These are phyloP conservation scores for Gallinago jamesoni DNA, from an alignment of 2,113 vertebrate species.

Conservation along the genomic window DNA sequence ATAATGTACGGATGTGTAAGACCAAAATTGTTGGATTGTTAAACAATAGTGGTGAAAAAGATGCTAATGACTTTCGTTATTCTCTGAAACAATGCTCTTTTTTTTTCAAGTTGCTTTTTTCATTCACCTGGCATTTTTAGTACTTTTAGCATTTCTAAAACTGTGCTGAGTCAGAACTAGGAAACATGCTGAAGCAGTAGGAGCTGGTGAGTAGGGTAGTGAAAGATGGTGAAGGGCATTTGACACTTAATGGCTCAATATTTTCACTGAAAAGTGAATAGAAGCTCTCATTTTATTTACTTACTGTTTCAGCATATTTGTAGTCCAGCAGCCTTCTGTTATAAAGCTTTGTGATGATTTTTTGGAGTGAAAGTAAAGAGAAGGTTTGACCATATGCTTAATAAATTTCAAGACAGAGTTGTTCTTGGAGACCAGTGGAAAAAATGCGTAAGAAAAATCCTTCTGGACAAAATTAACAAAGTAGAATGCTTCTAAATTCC, in stretches of 20 bases:
- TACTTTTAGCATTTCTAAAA: not conserved
- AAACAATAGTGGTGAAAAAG: not conserved
- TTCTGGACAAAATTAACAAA: not conserved
- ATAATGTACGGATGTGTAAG: not conserved
- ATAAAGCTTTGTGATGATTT: not conserved
- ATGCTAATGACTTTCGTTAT: not conserved
- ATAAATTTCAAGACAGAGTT: not conserved
- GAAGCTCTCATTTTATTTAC: not conserved
- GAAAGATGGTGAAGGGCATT: not conserved
- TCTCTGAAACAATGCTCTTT: not conserved
- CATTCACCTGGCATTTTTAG: not conserved
- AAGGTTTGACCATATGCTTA: not conserved
- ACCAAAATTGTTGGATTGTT: not conserved
- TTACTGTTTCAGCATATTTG: not conserved
- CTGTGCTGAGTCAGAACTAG: not conserved
- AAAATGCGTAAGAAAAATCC: not conserved
- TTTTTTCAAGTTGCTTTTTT: not conserved
- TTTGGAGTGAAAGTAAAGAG: not conserved
- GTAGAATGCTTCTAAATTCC: not conserved
- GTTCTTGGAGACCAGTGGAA: not conserved
- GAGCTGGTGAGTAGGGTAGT: not conserved
- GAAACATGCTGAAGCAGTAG: not conserved
- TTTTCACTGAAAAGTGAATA: not conserved
- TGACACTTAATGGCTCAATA: not conserved
- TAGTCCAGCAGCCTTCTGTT: not conserved